Base-by-base conservation (phyloP, 2,888 invertebrate species). In the Metopia argyrocephala region DNA sequence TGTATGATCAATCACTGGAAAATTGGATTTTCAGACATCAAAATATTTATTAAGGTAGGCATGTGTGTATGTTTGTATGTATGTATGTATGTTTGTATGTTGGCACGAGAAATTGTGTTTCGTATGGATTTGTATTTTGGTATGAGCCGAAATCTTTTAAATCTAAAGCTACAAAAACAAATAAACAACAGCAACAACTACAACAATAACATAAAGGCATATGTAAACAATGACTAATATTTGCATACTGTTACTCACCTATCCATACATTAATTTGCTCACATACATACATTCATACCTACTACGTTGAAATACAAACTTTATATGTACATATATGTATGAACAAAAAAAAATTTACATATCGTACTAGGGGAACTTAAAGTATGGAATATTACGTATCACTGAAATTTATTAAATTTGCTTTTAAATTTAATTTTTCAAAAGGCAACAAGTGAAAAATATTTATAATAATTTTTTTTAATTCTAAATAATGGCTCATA, bases 1-100 rank as follows among this genome's bases (percentile, higher is more conserved):
- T 86, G 87, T 89, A 87, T 88, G 90, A 89, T 89, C 89, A 89
- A 90, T 90, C 89, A 89, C 88, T 88, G 89, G 89, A 89, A 89
- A 89, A 90, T 89, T 89, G 89, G 88, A 89, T 90, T 90, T 89
- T 87, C 88, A 87, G 86, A 57, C 21, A 73, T 59, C 27, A 57
- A 57, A 64, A 15, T 38, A 38, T 61, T 23, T 59, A 28, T 45
- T 38, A 38, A 31, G 38, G 20, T 21, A 12, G 20, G 65, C 50
- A 50, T 65, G n/a, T 45, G 21, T 66, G 61, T 12, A 31, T 61
- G 18, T 15, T 4, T 57, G 28, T 12, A 50, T 59, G 20, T 27
- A 20, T 71, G 70, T n/a, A 31, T 61, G 18, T 7, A 6, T 57
- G 52, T 20, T 9, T 31, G n/a, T 15, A 25, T 20, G 56, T 54